Evolutionary conservation across 2,888 invertebrate genomes (phyloP).

Genomic region (Drosophila vallismaia): DNA sequence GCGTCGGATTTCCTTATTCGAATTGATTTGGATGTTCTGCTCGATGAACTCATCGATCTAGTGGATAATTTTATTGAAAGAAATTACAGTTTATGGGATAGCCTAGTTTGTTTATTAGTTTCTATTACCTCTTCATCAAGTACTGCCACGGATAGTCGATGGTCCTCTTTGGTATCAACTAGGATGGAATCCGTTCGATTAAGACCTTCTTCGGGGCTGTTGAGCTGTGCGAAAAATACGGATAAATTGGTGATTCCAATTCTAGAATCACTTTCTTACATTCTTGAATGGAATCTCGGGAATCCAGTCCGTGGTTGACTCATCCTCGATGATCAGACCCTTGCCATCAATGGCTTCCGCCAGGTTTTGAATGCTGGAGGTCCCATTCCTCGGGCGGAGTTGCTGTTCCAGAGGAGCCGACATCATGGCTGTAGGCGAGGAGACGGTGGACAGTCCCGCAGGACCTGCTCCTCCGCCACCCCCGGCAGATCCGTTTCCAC

Average conservation of each 20-base stretch:
- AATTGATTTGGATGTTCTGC: constrained; percentile 94
- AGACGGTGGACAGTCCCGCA: constrained; percentile 61
- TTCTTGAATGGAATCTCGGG: constrained; percentile 97
- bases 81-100: background rate
- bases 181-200: constrained; percentile 82
- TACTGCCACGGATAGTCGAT: constrained; percentile 81
- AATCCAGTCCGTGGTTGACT: constrained; percentile 92
- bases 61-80: too few relatives aligned
- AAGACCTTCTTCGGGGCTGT: constrained; percentile 81
- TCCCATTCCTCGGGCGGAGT: constrained; percentile 62
- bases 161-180: constrained; percentile 79
- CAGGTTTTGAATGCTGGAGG: constrained; percentile 65
- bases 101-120: background rate
- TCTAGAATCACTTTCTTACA: constrained; percentile 85
- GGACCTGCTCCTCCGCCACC: constrained; percentile 26
- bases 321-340: constrained; percentile 88
- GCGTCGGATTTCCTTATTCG: constrained; percentile 93
- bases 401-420: constrained; percentile 61
- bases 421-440: constrained; percentile 73
- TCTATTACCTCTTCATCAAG: constrained; percentile 82
- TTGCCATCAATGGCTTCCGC: constrained; percentile 81
- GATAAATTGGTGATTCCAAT: background rate
- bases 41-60: constrained; percentile 92
- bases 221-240: constrained; percentile 69
- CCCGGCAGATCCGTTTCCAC: background rate